Percentiles rank a stretch among this genome's conserved stretches.
phyloP scores from a whole-genome alignment of 2,797 vertebrate species.

The Apodemus agrarius region DNA sequence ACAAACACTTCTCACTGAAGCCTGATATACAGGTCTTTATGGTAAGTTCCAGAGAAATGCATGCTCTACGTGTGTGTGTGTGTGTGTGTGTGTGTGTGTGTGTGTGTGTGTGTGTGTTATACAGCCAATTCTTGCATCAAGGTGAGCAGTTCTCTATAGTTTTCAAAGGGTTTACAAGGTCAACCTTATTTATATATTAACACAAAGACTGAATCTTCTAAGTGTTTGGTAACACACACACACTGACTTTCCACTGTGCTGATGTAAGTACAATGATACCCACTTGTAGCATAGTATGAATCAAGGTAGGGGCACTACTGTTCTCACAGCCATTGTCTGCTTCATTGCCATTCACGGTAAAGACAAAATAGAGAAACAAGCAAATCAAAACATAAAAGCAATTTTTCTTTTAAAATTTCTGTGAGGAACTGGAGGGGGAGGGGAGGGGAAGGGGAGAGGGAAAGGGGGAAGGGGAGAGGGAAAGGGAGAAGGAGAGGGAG shows the following conservation, averaged over 20 bases:
- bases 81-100: not conserved
- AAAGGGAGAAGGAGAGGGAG: too few species aligned
- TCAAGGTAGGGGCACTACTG: not conserved
- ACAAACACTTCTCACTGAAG: not conserved
- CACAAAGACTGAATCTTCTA: not conserved
- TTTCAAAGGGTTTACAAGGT: not conserved
- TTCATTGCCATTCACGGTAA: not conserved
- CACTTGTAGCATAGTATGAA: not conserved
- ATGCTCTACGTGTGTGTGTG: not conserved
- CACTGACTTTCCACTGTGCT: not conserved
- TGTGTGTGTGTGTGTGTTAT: not conserved
- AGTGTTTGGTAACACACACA: not conserved
- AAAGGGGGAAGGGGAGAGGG: too few species aligned
- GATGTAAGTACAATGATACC: not conserved
- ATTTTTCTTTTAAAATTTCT: not conserved
- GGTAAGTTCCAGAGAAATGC: not conserved
- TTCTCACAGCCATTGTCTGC: slow-evolving; percentile 5
- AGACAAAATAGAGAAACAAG: not conserved
- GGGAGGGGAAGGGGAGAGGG: too few species aligned
- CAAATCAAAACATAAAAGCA: not conserved
- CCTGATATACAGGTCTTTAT: not conserved
- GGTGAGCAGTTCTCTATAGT: not conserved
- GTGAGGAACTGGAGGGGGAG: not conserved
- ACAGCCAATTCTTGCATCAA: not conserved
- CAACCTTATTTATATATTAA: not conserved